Evolutionary conservation across 2,888 invertebrate genomes (phyloP).

Genomic region (Mamestra brassicae): DNA sequence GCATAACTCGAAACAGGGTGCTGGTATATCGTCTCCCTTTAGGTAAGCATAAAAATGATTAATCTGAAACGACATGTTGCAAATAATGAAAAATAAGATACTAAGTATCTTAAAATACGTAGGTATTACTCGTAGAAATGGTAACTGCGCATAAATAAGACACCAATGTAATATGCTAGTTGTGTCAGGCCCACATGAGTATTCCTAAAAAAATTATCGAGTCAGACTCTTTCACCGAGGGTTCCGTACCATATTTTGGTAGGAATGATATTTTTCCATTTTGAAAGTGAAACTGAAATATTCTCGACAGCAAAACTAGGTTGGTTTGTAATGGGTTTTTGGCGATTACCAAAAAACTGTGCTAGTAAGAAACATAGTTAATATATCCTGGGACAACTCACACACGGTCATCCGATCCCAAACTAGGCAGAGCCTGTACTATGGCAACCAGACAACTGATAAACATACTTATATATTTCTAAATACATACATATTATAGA

Average conservation of each 20-base stretch:
- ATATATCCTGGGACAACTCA: no score
- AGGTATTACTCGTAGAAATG: background rate
- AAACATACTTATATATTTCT: no score
- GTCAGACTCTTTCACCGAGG: background rate
- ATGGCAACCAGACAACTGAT: no score
- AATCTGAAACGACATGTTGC: background rate
- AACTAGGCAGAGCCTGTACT: no score
- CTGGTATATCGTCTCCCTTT: conserved; percentile 82
- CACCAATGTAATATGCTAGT: background rate
- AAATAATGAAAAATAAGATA: background rate
- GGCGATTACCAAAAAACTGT: background rate
- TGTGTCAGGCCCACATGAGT: background rate
- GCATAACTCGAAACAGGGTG: conserved; percentile 83
- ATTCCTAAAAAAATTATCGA: background rate
- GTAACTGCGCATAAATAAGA: conserved; percentile 29
- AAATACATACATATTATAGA: no score
- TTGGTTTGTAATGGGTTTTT: background rate
- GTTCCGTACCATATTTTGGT: background rate
- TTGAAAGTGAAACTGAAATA: background rate
- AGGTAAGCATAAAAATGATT: conserved; percentile 75
- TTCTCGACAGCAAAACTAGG: background rate
- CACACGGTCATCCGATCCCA: no score
- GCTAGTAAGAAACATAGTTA: background rate
- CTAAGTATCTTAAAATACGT: background rate
- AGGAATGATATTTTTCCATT: background rate